phyloP scores from a whole-genome alignment of 2,888 invertebrate genomes.

The Trissolcus japonicus region DNA sequence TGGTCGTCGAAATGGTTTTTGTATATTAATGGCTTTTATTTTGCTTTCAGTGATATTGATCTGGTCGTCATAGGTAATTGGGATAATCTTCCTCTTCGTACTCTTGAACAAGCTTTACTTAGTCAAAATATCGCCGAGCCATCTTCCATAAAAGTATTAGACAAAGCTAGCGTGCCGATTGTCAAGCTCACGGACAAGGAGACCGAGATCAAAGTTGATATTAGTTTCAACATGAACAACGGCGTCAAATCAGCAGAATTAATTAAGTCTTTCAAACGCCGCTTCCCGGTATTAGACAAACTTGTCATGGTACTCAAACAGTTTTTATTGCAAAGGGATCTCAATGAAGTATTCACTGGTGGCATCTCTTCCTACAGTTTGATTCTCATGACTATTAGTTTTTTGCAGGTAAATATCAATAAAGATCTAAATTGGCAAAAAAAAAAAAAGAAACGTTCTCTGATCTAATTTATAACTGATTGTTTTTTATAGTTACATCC shows the following conservation, averaged over 20 bases:
- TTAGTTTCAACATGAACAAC: conserved; percentile 99
- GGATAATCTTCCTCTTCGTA: conserved; percentile 93
- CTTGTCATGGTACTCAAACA: conserved; percentile 98
- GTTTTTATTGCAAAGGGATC: conserved; percentile 96
- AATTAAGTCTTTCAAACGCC: conserved; percentile 92
- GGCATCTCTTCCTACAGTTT: conserved; percentile 99
- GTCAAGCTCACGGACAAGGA: conserved; percentile 95
- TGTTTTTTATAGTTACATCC: conserved; percentile 85
- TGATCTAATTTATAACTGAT: conserved; percentile 17
- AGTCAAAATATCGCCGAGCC: conserved; percentile 93
- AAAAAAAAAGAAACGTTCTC: not conserved
- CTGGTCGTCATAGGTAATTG: conserved; percentile 84
- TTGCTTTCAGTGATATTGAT: conserved; percentile 82
- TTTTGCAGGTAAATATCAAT: conserved; percentile 82
- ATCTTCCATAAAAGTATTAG: conserved; percentile 94
- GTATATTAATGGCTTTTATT: not conserved
- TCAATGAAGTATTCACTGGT: conserved; percentile 99
- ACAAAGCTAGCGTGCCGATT: conserved; percentile 98
- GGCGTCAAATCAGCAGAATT: conserved; percentile 97
- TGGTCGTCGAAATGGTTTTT: too few relatives aligned
- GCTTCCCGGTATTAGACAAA: conserved; percentile 93
- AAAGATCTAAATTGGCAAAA: not conserved
- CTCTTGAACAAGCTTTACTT: conserved; percentile 92
- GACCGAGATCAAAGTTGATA: conserved; percentile 91
- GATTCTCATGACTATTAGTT: conserved; percentile 98